Percentiles rank a stretch among this genome's conserved stretches.
These are phyloP conservation scores for Parazoanthus atlanticus DNA, from an alignment of 92 coral and sea anemone genomes.

Conservation along the genomic window DNA sequence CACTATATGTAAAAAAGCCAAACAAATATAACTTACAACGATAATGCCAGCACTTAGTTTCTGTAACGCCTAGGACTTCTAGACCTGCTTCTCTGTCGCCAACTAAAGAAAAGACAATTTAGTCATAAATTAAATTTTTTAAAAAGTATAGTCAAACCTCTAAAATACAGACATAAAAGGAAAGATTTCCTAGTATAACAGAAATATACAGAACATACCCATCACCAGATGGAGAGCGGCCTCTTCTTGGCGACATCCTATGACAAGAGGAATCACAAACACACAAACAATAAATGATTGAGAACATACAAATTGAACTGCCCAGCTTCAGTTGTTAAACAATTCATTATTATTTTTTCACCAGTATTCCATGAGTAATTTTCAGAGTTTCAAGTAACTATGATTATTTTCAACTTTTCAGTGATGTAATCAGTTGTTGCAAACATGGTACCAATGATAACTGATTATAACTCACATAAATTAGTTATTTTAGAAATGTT, in stretches of 20 bases:
- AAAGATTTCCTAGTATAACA: not conserved
- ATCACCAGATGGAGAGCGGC: constrained; percentile 33
- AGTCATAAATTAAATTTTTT: no score
- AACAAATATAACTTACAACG: not conserved
- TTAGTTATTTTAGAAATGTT: not conserved
- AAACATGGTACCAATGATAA: not conserved
- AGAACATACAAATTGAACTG: not conserved
- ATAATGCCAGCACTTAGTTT: not conserved
- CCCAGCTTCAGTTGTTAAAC: not conserved
- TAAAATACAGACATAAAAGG: not conserved
- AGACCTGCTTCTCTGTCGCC: constrained; percentile 37
- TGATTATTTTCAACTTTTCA: no score
- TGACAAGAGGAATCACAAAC: not conserved
- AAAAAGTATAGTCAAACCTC: not conserved
- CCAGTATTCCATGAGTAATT: not conserved
- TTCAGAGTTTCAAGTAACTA: no score
- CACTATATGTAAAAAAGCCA: not conserved
- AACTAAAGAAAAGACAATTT: not conserved
- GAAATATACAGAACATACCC: constrained; percentile 6
- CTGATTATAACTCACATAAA: not conserved
- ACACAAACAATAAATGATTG: not conserved
- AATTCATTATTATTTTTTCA: not conserved
- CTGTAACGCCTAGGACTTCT: constrained; percentile 35
- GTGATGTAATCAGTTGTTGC: not conserved
- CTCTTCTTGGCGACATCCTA: constrained; percentile 35